Conservation (phyloP, 2,113 vertebrate species). For the Geococcyx californianus region DNA sequence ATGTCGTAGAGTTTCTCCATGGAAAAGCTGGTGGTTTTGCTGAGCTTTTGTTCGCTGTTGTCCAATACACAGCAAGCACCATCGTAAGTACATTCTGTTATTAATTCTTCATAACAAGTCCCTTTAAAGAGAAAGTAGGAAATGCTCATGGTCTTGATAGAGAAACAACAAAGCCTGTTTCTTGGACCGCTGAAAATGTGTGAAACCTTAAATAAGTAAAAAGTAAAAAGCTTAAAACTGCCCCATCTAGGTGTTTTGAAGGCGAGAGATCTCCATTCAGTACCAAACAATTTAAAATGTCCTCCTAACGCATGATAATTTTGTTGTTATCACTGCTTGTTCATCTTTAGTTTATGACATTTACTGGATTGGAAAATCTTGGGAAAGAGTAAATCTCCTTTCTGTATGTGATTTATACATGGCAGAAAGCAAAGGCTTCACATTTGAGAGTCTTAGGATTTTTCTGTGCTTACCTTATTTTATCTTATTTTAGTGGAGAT, state of each 20-base stretch:
- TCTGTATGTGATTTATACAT: neutral
- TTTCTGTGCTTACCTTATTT: neutral
- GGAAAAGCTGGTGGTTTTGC: constrained; percentile 33
- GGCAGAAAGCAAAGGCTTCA: neutral
- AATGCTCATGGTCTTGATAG: fast-evolving
- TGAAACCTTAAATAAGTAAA: neutral
- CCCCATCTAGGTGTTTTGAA: neutral
- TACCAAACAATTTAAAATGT: neutral
- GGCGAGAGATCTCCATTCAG: neutral
- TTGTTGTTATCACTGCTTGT: neutral
- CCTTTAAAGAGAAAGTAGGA: neutral
- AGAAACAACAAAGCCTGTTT: neutral
- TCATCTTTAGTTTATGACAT: neutral
- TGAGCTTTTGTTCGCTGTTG: constrained; percentile 13
- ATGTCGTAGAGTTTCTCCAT: constrained; percentile 13
- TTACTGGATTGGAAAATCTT: neutral
- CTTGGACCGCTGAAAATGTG: neutral
- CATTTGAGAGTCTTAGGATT: neutral
- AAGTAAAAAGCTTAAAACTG: neutral
- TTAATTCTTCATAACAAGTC: neutral
- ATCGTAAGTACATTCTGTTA: constrained; percentile 65
- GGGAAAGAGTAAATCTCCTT: neutral
- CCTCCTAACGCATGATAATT: neutral
- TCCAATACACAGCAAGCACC: constrained; percentile 41
- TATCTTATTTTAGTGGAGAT: neutral